phyloP scores from a whole-genome alignment of 2,113 vertebrate species.

The Corydoras maculifer region DNA sequence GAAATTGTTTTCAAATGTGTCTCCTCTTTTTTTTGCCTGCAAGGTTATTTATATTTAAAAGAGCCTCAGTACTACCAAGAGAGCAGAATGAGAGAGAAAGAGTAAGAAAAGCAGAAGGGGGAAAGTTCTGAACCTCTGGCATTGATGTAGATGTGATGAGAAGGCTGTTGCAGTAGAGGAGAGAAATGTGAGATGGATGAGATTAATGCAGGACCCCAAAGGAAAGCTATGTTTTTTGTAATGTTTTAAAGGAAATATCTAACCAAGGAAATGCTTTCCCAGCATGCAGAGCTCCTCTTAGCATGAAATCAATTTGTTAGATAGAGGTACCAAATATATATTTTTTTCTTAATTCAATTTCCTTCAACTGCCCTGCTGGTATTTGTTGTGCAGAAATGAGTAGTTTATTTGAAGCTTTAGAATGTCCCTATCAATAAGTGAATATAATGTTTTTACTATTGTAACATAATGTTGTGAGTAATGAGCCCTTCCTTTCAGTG shows the following conservation, averaged over 20 bases:
- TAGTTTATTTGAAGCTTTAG: not conserved
- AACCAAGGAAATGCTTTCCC: conserved; percentile 49
- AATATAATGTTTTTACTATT: too few relatives aligned
- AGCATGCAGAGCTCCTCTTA: conserved; percentile 5
- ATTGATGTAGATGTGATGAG: conserved; percentile 51
- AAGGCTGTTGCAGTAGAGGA: conserved; percentile 29
- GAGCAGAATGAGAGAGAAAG: conserved; percentile 2
- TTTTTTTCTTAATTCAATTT: not conserved
- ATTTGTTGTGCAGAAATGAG: not conserved
- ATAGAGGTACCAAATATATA: not conserved
- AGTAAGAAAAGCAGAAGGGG: conserved; percentile 21
- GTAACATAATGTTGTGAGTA: too few relatives aligned
- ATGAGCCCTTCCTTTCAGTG: too few relatives aligned
- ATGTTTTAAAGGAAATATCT: conserved; percentile 50
- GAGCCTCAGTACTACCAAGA: not conserved
- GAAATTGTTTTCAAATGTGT: conserved; percentile 22
- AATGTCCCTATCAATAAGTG: not conserved
- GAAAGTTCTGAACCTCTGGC: conserved; percentile 32
- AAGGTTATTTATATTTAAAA: conserved; percentile 34
- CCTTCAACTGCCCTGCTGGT: not conserved
- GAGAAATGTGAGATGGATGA: conserved; percentile 15
- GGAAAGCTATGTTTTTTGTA: conserved; percentile 53
- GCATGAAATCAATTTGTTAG: not conserved
- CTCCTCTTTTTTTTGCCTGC: conserved; percentile 1
- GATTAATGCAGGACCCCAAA: conserved; percentile 18